Percentiles rank a stretch among this genome's conserved stretches.
Conservation (phyloP, 2,797 vertebrate genomes). For the Furcifer pardalis region DNA sequence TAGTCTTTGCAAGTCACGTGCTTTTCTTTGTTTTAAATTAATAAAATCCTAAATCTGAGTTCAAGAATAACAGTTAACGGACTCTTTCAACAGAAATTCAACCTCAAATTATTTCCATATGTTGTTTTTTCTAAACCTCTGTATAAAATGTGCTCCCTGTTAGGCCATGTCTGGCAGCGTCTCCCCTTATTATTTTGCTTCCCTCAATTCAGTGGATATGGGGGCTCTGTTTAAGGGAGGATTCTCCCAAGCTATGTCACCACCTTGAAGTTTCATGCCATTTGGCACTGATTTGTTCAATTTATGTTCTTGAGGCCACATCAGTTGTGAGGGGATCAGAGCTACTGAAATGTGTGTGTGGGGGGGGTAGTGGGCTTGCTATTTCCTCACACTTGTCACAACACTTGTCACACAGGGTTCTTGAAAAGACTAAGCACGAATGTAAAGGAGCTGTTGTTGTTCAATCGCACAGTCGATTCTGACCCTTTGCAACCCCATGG, state of each 20-base stretch:
- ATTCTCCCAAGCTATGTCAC: background rate
- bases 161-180: constrained; percentile 47
- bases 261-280: constrained; percentile 3
- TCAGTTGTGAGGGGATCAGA: constrained; percentile 2
- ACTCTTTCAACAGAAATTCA: constrained; percentile 70
- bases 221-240: background rate
- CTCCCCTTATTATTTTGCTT: constrained; percentile 44
- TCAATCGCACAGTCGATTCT: too few species aligned
- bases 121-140: constrained; percentile 62
- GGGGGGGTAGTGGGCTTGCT: background rate
- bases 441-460: background rate
- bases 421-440: background rate
- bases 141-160: constrained; percentile 53
- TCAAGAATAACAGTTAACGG: constrained; percentile 74
- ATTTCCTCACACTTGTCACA: background rate
- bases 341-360: constrained; percentile 6
- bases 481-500: too few species aligned
- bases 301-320: constrained; percentile 10
- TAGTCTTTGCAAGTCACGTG: constrained; percentile 74
- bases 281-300: constrained; percentile 17
- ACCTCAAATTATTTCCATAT: constrained; percentile 84
- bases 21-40: constrained; percentile 81
- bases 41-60: constrained; percentile 76
- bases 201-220: background rate
- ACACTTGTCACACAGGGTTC: background rate